These are phyloP conservation scores for Nemurella pictetii DNA, from an alignment of 2,888 invertebrate species.

Conservation along the genomic window DNA sequence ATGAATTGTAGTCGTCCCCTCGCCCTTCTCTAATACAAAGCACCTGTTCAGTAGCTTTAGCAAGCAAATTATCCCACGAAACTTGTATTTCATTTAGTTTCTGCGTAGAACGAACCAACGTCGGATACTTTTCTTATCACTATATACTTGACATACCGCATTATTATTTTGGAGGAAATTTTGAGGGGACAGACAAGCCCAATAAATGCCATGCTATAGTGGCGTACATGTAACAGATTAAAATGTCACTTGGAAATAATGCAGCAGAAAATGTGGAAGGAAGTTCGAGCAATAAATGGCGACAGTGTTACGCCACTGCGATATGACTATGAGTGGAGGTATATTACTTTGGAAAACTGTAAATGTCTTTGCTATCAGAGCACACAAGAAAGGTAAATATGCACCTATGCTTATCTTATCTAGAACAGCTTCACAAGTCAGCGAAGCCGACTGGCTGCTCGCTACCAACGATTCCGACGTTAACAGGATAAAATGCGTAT, in stretches of 20 bases:
- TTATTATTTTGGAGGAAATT: too few species aligned
- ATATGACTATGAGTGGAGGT: not conserved
- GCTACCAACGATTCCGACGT: not conserved
- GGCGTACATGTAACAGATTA: not conserved
- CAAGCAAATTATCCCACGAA: too few species aligned
- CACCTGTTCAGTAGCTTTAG: too few species aligned
- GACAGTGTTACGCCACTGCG: not conserved
- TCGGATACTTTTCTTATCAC: not conserved
- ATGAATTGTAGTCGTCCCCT: too few species aligned
- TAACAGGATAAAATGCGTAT: not conserved
- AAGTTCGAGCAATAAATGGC: not conserved
- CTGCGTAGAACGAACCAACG: too few species aligned
- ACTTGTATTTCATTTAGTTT: too few species aligned
- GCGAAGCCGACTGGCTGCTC: not conserved
- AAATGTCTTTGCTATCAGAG: not conserved
- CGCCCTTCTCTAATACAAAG: too few species aligned
- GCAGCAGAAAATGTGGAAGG: not conserved
- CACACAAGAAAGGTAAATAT: conserved; percentile 2
- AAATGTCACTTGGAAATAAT: not conserved
- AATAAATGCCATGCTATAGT: not conserved
- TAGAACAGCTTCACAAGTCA: not conserved
- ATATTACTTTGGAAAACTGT: not conserved
- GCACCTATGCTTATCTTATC: not conserved
- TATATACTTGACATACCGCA: not conserved
- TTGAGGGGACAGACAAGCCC: not conserved